Evolutionary conservation across 2,113 vertebrate species (phyloP).

Genomic region (Accipiter cooperii): DNA sequence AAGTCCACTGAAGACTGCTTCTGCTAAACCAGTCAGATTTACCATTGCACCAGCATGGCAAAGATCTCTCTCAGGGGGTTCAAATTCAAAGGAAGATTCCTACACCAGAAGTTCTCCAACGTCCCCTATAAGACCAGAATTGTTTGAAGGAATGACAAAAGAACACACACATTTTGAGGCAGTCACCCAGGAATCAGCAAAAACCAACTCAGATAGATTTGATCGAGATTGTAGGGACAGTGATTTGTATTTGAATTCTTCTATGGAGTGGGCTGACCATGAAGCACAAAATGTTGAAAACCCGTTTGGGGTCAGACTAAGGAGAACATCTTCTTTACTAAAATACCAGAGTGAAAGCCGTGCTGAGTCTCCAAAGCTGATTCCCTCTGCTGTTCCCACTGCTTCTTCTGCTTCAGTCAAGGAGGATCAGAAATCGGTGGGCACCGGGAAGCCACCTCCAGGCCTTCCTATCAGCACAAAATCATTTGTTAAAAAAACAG

Average conservation of each 20-base stretch:
- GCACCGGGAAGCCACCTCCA: neutral
- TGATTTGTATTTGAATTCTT: neutral
- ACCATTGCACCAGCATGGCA: conserved; percentile 74
- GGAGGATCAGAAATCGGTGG: neutral
- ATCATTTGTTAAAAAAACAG: conserved; percentile 50
- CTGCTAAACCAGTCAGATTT: conserved; percentile 64
- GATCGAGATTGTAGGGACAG: neutral
- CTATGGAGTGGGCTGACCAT: neutral
- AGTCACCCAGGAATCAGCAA: neutral
- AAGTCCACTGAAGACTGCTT: neutral
- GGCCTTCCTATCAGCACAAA: conserved; percentile 30
- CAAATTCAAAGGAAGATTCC: conserved; percentile 45
- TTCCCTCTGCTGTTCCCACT: neutral
- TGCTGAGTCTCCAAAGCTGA: neutral
- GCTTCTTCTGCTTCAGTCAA: neutral
- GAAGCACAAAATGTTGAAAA: conserved; percentile 65
- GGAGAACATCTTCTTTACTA: conserved; percentile 73
- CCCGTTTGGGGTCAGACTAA: conserved; percentile 82
- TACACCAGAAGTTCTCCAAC: conserved; percentile 6
- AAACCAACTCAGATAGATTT: neutral
- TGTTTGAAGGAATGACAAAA: conserved; percentile 30
- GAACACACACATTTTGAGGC: neutral
- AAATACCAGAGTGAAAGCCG: conserved; percentile 68
- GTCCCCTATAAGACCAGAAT: neutral
- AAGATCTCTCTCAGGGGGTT: conserved; percentile 64